Evolutionary conservation across 35 echinoderm and acorn worm species (phyloP).

Genomic region (Apostichopus californicus): DNA sequence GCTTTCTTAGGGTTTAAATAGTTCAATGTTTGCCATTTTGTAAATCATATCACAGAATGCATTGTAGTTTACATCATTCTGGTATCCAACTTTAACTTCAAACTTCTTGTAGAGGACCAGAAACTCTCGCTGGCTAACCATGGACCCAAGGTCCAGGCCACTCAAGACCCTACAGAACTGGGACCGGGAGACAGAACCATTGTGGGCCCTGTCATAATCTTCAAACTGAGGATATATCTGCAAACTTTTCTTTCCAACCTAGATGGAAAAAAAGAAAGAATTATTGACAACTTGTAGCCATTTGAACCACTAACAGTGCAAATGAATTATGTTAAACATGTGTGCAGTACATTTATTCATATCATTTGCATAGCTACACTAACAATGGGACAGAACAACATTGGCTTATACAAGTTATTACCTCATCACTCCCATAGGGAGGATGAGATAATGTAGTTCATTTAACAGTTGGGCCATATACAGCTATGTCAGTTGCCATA

Average conservation of each 20-base stretch:
- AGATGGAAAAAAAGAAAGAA: not conserved
- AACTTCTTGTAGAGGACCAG: slow-evolving; percentile 89
- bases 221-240: slow-evolving; percentile 96
- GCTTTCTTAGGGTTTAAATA: slow-evolving; percentile 72
- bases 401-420: no score
- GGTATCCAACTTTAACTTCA: slow-evolving; percentile 86
- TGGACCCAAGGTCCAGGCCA: slow-evolving; percentile 82
- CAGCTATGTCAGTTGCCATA: no score
- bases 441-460: no score
- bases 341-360: no score
- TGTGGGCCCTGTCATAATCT: slow-evolving; percentile 95
- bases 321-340: no score
- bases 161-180: slow-evolving; percentile 94
- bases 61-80: slow-evolving; percentile 88
- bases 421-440: no score
- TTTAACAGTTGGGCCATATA: no score
- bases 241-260: slow-evolving; percentile 82
- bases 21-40: slow-evolving; percentile 90
- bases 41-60: slow-evolving; percentile 93
- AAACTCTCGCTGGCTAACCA: slow-evolving; percentile 93
- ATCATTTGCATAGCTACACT: no score
- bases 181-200: slow-evolving; percentile 80
- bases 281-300: not conserved
- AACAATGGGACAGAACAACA: no score
- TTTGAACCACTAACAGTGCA: no score